phyloP scores from a whole-genome alignment of 1,140 invertebrate genomes.

The Pygmarrhopalites habei region DNA sequence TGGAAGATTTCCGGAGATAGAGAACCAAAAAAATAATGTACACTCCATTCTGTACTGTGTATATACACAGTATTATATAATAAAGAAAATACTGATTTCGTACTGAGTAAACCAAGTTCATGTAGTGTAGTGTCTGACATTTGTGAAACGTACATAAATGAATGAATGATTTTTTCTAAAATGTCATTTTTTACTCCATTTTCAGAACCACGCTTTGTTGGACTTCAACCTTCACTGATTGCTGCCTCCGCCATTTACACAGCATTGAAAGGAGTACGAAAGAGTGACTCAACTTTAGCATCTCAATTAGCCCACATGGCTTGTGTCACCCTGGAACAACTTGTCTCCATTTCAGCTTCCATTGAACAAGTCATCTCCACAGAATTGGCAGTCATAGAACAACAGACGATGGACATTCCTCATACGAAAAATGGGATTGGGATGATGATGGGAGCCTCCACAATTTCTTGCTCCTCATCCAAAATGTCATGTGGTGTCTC shows the following conservation, averaged over 20 bases:
- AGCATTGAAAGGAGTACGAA: conserved; percentile 34
- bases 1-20: no score
- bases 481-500: conserved; percentile 21
- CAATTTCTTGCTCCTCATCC: not conserved
- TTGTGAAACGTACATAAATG: no score
- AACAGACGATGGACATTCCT: conserved; percentile 28
- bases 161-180: no score
- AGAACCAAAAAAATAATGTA: no score
- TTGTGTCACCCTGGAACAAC: conserved; percentile 22
- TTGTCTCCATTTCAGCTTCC: conserved; percentile 17
- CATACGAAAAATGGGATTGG: not conserved
- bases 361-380: conserved; percentile 38
- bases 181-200: no score
- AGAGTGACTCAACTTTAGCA: conserved; percentile 13
- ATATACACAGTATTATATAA: no score
- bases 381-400: conserved; percentile 32
- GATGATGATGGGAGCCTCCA: not conserved
- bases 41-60: no score
- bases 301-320: conserved; percentile 22
- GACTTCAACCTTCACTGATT: conserved; percentile 32
- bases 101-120: no score
- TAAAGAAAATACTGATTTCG: no score
- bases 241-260: conserved; percentile 38
- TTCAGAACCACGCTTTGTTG: conserved; percentile 38
- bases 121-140: no score